phyloP scores from a whole-genome alignment of 2,888 invertebrate genomes.

The Aphelenchoides bicaudatus region DNA sequence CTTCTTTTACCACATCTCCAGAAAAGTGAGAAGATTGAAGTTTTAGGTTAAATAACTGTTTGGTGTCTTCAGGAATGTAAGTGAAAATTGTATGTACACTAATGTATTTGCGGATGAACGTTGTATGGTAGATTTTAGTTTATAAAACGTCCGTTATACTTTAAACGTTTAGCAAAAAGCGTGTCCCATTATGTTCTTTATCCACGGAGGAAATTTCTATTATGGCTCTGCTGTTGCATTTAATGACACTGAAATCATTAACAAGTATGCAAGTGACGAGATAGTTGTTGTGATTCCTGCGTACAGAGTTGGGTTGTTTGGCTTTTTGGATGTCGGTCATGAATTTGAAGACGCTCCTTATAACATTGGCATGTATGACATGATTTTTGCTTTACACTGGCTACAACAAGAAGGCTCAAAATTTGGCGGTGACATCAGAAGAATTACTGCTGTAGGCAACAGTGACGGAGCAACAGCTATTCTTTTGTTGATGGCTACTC shows the following conservation, averaged over 20 bases:
- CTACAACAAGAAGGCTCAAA: conserved; percentile 28
- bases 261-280: conserved; percentile 37
- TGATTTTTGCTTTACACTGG: conserved; percentile 36
- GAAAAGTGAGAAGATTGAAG: too few species aligned
- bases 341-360: conserved; percentile 26
- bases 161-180: conserved; percentile 1
- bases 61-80: too few species aligned
- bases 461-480: conserved; percentile 32
- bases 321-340: conserved; percentile 38
- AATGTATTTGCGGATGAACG: conserved; percentile 42
- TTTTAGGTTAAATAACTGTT: too few species aligned
- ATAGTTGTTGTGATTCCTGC: conserved; percentile 43
- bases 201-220: conserved; percentile 49
- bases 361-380: conserved; percentile 42
- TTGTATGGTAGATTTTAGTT: conserved; percentile 33
- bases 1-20: conserved; percentile 36
- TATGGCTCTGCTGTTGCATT: conserved; percentile 54
- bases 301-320: conserved; percentile 43
- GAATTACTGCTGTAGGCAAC: conserved; percentile 38
- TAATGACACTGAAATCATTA: conserved; percentile 41
- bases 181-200: conserved; percentile 46
- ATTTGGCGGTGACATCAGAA: conserved; percentile 35
- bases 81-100: conserved; percentile 47
- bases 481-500: conserved; percentile 23
- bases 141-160: not conserved